Percentiles rank a stretch among this genome's conserved stretches.
These are phyloP conservation scores for Spilarctia lutea DNA, from an alignment of 2,888 invertebrate genomes.

Conservation along the genomic window DNA sequence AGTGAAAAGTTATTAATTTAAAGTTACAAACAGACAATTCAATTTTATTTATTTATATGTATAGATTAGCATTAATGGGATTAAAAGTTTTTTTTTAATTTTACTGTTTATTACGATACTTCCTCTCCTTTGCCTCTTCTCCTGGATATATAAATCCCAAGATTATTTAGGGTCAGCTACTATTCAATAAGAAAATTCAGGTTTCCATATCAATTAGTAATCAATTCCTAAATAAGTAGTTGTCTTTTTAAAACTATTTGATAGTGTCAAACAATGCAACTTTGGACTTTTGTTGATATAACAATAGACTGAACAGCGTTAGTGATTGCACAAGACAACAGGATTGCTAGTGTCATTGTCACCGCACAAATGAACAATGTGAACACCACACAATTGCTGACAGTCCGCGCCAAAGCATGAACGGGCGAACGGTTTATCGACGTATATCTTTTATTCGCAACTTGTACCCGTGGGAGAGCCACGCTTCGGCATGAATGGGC, in stretches of 20 bases:
- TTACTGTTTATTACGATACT: too few relatives aligned
- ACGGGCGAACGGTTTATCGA: constrained; percentile 41
- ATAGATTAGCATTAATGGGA: too few relatives aligned
- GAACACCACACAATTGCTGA: constrained; percentile 50
- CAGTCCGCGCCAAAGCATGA: constrained; percentile 58
- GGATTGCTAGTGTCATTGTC: constrained; percentile 59
- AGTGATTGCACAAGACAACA: constrained; percentile 45
- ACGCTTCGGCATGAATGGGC: too few relatives aligned
- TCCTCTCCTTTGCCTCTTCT: too few relatives aligned
- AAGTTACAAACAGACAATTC: too few relatives aligned
- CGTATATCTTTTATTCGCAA: constrained; percentile 45
- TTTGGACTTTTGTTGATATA: constrained; percentile 33
- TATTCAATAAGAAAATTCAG: too few relatives aligned
- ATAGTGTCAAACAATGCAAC: constrained; percentile 23
- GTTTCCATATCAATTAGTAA: not conserved
- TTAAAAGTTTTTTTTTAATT: too few relatives aligned
- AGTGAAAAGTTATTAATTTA: too few relatives aligned
- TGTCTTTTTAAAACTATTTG: not conserved
- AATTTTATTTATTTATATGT: too few relatives aligned
- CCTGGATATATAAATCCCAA: too few relatives aligned
- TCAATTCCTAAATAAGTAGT: not conserved
- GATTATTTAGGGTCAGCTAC: too few relatives aligned
- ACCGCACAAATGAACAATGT: constrained; percentile 59
- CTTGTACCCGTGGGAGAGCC: too few relatives aligned
- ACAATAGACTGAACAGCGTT: constrained; percentile 45